Conservation (phyloP, 2,113 vertebrate genomes). For the Aegotheles bennettii region DNA sequence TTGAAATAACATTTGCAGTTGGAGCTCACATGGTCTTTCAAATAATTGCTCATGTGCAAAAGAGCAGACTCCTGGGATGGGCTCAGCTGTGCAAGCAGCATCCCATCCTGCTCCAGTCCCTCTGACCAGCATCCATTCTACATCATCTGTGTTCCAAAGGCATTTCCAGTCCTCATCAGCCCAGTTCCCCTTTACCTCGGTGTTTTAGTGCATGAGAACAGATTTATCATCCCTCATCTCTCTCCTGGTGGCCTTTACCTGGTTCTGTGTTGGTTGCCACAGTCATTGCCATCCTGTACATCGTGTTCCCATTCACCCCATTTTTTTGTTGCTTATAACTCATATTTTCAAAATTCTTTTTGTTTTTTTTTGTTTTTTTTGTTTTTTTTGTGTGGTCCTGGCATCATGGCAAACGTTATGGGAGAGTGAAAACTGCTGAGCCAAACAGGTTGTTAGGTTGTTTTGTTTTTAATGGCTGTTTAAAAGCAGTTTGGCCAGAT, state of each 20-base stretch:
- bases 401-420: neutral
- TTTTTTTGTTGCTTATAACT: neutral
- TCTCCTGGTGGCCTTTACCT: neutral
- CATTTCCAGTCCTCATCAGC: neutral
- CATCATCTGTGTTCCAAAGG: neutral
- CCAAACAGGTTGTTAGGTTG: neutral
- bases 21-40: neutral
- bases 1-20: neutral
- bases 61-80: neutral
- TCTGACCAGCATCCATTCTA: fast-evolving
- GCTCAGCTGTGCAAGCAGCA: neutral
- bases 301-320: no score
- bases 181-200: neutral
- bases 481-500: neutral
- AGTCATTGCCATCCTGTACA: neutral
- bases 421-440: neutral
- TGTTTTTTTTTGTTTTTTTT: neutral
- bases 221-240: neutral
- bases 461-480: neutral
- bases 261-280: neutral
- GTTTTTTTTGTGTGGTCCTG: neutral
- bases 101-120: neutral
- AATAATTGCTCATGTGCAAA: neutral
- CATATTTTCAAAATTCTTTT: neutral
- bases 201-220: neutral